phyloP scores from a whole-genome alignment of 2,797 vertebrate species.

The Psittacula echo region DNA sequence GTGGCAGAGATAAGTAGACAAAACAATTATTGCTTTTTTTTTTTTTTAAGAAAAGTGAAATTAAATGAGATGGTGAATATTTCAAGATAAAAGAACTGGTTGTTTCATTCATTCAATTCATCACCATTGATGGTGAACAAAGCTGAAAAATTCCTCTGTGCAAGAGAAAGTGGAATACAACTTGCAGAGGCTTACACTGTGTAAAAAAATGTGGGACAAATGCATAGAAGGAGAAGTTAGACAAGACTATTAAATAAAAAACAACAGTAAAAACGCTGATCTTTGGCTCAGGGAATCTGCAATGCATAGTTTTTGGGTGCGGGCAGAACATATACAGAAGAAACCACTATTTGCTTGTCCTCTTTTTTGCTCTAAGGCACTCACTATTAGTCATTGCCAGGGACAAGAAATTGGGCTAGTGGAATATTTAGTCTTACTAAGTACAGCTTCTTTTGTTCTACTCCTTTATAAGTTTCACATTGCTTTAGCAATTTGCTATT shows the following conservation, averaged over 20 bases:
- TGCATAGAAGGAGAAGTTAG: background rate
- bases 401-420: constrained; percentile 11
- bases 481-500: background rate
- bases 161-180: background rate
- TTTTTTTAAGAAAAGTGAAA: background rate
- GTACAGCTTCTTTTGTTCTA: background rate
- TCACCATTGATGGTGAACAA: background rate
- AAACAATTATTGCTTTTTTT: background rate
- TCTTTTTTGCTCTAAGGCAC: background rate
- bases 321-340: background rate
- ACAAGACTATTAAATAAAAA: background rate
- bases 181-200: background rate
- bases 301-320: background rate
- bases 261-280: background rate
- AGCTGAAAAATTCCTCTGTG: background rate
- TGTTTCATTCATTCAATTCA: background rate
- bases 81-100: background rate
- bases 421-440: constrained; percentile 5
- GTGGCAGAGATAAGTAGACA: background rate
- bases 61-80: background rate
- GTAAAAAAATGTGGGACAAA: background rate
- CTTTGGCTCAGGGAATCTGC: background rate
- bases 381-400: constrained; percentile 4
- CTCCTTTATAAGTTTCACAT: background rate
- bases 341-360: background rate